Evolutionary conservation across 2,797 vertebrate genomes (phyloP).

Genomic region (Delichon dasypus): DNA sequence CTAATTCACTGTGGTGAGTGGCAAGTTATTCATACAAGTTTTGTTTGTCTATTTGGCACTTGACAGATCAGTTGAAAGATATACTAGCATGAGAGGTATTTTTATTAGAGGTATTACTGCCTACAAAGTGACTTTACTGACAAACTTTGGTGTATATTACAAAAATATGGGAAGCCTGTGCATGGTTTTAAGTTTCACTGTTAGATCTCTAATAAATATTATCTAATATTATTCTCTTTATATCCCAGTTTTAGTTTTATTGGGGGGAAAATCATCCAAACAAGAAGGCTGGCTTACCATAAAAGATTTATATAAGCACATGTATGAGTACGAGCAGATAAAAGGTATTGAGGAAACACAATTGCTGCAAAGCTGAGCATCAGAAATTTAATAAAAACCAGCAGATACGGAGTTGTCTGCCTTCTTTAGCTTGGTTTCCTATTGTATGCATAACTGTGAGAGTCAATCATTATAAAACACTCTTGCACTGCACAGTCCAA

Average conservation of each 20-base stretch:
- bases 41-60: neutral
- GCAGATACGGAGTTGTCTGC: neutral
- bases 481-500: neutral
- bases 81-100: fast-evolving
- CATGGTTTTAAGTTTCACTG: neutral
- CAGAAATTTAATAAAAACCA: neutral
- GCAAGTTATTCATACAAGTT: neutral
- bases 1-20: constrained; percentile 92
- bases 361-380: neutral
- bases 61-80: neutral
- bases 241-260: neutral
- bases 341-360: neutral
- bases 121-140: neutral
- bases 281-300: neutral
- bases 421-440: neutral
- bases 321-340: neutral
- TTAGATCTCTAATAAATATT: neutral
- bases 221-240: neutral
- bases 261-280: neutral
- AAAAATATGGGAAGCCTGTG: neutral
- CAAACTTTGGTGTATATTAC: neutral
- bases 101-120: neutral
- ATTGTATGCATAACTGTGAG: neutral
- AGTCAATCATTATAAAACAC: neutral
- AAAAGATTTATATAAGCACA: neutral